Base-by-base conservation (phyloP, 2,113 vertebrate species). In the Phalacrocorax aristotelis region DNA sequence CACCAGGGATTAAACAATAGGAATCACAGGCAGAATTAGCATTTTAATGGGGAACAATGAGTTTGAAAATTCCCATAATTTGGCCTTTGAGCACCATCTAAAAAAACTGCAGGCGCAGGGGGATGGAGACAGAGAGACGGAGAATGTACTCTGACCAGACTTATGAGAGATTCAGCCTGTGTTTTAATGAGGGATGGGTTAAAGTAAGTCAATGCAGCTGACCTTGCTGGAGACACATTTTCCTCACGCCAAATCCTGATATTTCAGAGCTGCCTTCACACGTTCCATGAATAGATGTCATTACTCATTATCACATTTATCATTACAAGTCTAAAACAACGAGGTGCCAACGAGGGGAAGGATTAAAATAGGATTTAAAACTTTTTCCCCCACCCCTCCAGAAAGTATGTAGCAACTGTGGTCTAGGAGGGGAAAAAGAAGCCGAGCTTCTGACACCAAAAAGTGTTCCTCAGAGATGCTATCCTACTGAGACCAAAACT, bases 291-390 rank as follows among this genome's bases (percentile, higher is more conserved):
- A 98, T 97, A 98, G 98, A 97, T 98, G 96, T 92, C 96, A 97
- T 98, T 97, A 97, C 91, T 98, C 98, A 98, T 98, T 98, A 98
- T 97, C 98, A 97, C 97, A 97, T 98, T 98, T 97, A 97, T 98
- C 97, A 97, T 95, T 95, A 96, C 92, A 77, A 90, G 97, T 96
- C 96, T 97, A 95, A 98, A 98, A 96, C 97, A 97, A 96, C 97
- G 96, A 98, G 95, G 97, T 97, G 97, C 94, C 93, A 95, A 82
- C 0, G 26, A 96, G 80, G 57, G 46, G 42, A 95, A 95, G 52
- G 94, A 95, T 95, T 93, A 97, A 98, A 98, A 98, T 97, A 97
- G 92, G 83, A 52, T 93, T 85, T 93, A 65, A 95, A 96, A 94
- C 66, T 81, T 42, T 4, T 29, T 13, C 32, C 20, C 29, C 26